A percentile compares a stretch with the other conserved stretches of the same genome.
Conservation (phyloP, 2,797 vertebrate genomes). For the Aplochiton taeniatus region DNA sequence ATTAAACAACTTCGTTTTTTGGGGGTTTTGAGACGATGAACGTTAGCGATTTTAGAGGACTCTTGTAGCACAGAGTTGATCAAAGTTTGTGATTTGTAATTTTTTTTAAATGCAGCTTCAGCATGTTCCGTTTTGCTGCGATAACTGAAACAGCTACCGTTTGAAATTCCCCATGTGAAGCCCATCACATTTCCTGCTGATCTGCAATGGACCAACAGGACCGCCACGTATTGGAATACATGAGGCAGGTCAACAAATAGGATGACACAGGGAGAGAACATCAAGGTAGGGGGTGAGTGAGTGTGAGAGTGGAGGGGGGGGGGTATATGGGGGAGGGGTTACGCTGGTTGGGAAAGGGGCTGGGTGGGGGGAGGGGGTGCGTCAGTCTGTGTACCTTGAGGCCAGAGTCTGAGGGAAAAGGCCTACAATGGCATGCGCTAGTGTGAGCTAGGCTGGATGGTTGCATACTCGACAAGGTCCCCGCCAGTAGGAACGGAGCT, state of each 20-base stretch:
- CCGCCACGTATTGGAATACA: conserved; percentile 5
- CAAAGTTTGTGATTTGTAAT: conserved; percentile 2
- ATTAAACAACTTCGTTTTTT: too few relatives aligned
- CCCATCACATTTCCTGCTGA: conserved; percentile 38
- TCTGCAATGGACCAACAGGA: conserved; percentile 2
- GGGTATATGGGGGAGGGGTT: conserved; percentile 19
- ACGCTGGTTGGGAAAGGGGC: conserved; percentile 23
- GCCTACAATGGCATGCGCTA: conserved; percentile 87
- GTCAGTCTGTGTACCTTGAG: conserved; percentile 84
- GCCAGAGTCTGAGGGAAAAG: conserved; percentile 85
- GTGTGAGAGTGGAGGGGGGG: conserved; percentile 1
- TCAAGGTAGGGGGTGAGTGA: conserved; percentile 37
- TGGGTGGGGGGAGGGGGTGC: conserved; percentile 55
- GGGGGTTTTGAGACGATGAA: too few relatives aligned
- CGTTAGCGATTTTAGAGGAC: too few relatives aligned
- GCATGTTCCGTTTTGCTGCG: neutral
- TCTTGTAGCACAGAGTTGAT: too few relatives aligned
- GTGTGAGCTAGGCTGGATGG: conserved; percentile 92
- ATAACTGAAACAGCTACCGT: conserved; percentile 26
- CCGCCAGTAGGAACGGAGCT: conserved; percentile 83
- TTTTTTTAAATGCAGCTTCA: neutral
- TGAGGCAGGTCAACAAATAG: conserved; percentile 44
- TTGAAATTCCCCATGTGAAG: conserved; percentile 21
- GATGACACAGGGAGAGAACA: conserved; percentile 38
- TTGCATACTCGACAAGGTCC: conserved; percentile 92